Evolutionary conservation across 2,797 vertebrate species (phyloP).

Genomic region (Acanthiza pusilla): DNA sequence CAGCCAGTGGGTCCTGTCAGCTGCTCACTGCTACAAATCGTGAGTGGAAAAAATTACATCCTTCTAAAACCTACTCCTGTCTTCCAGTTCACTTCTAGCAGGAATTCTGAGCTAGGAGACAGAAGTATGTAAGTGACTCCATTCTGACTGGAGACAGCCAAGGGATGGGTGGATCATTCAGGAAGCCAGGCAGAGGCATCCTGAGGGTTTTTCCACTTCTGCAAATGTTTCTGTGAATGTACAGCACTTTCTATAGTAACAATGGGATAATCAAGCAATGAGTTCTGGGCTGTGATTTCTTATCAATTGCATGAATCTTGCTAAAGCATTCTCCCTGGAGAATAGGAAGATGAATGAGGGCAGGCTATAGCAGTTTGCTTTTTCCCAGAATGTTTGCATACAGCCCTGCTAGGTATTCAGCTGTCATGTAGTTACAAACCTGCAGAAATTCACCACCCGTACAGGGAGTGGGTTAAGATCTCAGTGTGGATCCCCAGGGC

Average conservation of each 20-base stretch:
- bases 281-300: not conserved
- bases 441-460: not conserved
- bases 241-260: not conserved
- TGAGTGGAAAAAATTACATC: not conserved
- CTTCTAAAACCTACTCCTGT: not conserved
- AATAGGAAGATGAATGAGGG: not conserved
- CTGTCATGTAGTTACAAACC: not conserved
- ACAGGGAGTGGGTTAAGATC: too few species aligned
- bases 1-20: slow-evolving; percentile 19
- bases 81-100: not conserved
- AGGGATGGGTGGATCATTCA: not conserved
- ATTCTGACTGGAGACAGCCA: not conserved
- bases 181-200: not conserved
- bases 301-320: not conserved
- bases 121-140: not conserved
- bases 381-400: not conserved
- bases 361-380: not conserved
- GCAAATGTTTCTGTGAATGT: not conserved
- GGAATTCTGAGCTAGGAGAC: not conserved
- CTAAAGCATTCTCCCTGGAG: not conserved
- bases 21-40: slow-evolving; percentile 47
- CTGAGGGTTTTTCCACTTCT: not conserved
- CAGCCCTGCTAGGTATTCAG: not conserved
- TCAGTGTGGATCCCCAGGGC: not conserved
- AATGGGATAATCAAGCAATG: fast-evolving